A percentile compares a stretch with the other conserved stretches of the same genome.
Evolutionary conservation across 2,888 invertebrate species (phyloP).

Genomic region (Scrobipalpa atriplicella): DNA sequence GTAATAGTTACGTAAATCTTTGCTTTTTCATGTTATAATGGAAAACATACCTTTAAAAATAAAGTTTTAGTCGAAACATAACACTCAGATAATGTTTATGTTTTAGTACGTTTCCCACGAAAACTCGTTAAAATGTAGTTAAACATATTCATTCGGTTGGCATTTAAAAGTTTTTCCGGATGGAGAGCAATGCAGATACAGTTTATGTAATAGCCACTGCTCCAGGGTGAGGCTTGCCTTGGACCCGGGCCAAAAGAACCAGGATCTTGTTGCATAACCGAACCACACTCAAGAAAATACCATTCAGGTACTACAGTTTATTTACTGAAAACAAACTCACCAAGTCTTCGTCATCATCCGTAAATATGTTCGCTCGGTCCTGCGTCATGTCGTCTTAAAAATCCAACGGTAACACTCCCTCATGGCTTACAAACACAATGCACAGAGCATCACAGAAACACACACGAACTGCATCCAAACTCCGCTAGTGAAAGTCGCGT

Average conservation of each 20-base stretch:
- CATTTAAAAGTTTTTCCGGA: background rate
- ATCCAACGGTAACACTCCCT: conserved; percentile 56
- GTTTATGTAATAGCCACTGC: conserved; percentile 53
- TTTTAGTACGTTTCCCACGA: background rate
- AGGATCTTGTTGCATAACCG: conserved; percentile 30
- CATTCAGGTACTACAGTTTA: background rate
- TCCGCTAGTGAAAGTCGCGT: conserved; percentile 26
- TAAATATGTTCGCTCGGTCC: conserved; percentile 72
- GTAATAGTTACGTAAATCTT: no score
- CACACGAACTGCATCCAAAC: conserved; percentile 77
- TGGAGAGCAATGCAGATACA: conserved; percentile 43
- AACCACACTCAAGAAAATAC: conserved; percentile 19
- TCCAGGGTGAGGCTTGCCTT: conserved; percentile 40
- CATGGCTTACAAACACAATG: conserved; percentile 70
- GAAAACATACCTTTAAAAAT: no score
- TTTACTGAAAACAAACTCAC: conserved; percentile 48
- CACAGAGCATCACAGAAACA: conserved; percentile 58
- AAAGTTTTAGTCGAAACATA: no score
- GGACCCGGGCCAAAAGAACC: conserved; percentile 53
- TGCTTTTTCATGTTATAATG: no score
- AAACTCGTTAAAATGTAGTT: conserved; percentile 6
- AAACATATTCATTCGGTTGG: background rate
- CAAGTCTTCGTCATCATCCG: conserved; percentile 77
- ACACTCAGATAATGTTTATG: no score
- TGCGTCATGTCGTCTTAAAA: conserved; percentile 69